A percentile compares a stretch with the other conserved stretches of the same genome.
phyloP scores from a whole-genome alignment of 2,888 invertebrate species.

The Brenthis daphne region DNA sequence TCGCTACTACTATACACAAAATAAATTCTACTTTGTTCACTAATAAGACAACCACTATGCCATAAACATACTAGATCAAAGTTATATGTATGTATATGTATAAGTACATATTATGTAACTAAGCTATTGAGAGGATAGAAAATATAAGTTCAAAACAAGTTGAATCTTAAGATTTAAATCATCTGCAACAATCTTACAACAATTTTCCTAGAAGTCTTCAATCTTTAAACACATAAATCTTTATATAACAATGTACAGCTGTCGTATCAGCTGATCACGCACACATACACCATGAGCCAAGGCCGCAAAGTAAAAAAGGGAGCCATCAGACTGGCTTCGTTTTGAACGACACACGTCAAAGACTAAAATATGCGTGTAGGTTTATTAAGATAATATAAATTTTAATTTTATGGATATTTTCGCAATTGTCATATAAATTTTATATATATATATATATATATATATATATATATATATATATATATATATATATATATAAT shows the following conservation, averaged over 20 bases:
- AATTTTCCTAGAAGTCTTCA: conserved; percentile 36
- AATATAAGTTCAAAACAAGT: not conserved
- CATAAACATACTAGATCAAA: too few species aligned
- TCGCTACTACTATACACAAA: too few species aligned
- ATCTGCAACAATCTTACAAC: conserved; percentile 7
- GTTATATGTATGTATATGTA: too few species aligned
- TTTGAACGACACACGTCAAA: conserved; percentile 56
- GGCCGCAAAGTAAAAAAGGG: conserved; percentile 61
- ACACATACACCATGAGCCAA: conserved; percentile 44
- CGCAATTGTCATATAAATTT: too few species aligned
- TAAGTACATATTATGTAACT: too few species aligned
- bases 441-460: too few species aligned
- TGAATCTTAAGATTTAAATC: not conserved
- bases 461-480: too few species aligned
- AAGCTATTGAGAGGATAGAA: too few species aligned
- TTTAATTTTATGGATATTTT: too few species aligned
- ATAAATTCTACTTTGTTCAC: too few species aligned
- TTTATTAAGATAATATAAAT: not conserved
- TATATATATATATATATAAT: too few species aligned
- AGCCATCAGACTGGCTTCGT: conserved; percentile 64
- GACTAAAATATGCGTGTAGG: conserved; percentile 28
- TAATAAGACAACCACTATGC: too few species aligned
- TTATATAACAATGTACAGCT: conserved; percentile 55
- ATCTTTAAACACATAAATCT: conserved; percentile 50
- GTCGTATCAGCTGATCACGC: conserved; percentile 70